Evolutionary conservation across 2,113 vertebrate genomes (phyloP), one percentile per base, ranked within the genome.

Genomic region (Ochotona princeps): DNA sequence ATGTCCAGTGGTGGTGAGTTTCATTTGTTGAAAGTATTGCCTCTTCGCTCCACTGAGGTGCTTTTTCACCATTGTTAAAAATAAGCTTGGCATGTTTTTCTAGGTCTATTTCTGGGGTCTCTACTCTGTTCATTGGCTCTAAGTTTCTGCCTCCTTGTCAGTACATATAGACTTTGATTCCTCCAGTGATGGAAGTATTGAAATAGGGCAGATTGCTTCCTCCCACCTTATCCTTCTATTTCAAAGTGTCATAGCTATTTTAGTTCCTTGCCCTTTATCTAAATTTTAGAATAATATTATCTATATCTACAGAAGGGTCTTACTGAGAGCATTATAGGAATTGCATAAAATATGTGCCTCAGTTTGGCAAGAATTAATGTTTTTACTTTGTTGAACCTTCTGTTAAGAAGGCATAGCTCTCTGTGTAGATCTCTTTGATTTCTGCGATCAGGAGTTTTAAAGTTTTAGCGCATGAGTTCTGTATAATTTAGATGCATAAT

Each of bases 371-470:
- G 32, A 87, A 83, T 3, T 73, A 66, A 60, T 21, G 47, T 72
- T 20, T 76, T 86, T 87, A 70, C 3, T 54, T 32, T 4, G 0
- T 14, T 72, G 70, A 60, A 11, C 23, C 21, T 69, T 74, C 26
- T 82, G 23, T 63, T 51, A 72, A 35, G 7, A 54, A 72, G 15
- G 10, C 51, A 26, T 47, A 3, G 20, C 32, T 76, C 69, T 76
- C 32, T 89, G 74, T 32, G 67, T 86, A 54, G 13, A 47, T 32
- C 47, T 83, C 32, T 91, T 87, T 87, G 32, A 49, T 70, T 93
- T 85, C 47, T 63, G 11, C 66, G 23, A 78, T 87, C 23, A 65
- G 17, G 86, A 18, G 15, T 93, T 57, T 57, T 1, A 4, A 49
- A 11, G 35, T 70, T 65, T 57, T 65, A n/a, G 12, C 26, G n/a